Base-by-base conservation (phyloP, 2,888 invertebrate genomes). In the Dryococelus australis region DNA sequence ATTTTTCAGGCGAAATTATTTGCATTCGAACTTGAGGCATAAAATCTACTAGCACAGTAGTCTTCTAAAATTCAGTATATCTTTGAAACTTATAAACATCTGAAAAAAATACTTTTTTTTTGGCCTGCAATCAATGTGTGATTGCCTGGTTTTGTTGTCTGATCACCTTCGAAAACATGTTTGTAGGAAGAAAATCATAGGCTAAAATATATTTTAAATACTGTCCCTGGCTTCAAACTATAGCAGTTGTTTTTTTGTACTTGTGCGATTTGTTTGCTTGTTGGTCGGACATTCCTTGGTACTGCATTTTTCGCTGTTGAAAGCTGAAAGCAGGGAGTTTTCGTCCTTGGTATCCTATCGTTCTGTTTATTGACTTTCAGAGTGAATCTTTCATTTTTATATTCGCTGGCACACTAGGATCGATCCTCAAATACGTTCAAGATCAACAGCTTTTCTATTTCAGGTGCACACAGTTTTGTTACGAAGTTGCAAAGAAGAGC, bases 21-120 rank as follows among this genome's bases (percentile, higher is more conserved):
- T 79, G 79, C 79, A 79, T 27, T 79, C 20, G 79, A 79, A 79
- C 79, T 79, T 79, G 79, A 79, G 79, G 16, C 79, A 79, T 79
- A 79, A 79, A 79, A 79, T 79, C 79, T 79, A 79, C 79, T 26
- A 79, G 8, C 6, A 16, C 79, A 79, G 24, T 16, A 79, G 79
- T 16, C 79, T 27, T 79, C 79, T 10, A 10, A 16, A 8, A 26
- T 79, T 79, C 27, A 79, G 79, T 10, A 79, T 8, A 24, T 79
- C 79, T 24, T 79, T 79, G 79, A 16, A 79, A 79, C 9, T 79
- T 8, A 79, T 79, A 27, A 16, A 10, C 20, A 20, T n/a, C 13
- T 20, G 20, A 16, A 65, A 16, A 65, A 65, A 65, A 65, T 12
- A 65, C 20, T 65, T n/a, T n/a, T n/a, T n/a, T n/a, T 9, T 9